These are phyloP conservation scores for Zaprionus capensis DNA, from an alignment of 1,140 invertebrate species.

Conservation along the genomic window DNA sequence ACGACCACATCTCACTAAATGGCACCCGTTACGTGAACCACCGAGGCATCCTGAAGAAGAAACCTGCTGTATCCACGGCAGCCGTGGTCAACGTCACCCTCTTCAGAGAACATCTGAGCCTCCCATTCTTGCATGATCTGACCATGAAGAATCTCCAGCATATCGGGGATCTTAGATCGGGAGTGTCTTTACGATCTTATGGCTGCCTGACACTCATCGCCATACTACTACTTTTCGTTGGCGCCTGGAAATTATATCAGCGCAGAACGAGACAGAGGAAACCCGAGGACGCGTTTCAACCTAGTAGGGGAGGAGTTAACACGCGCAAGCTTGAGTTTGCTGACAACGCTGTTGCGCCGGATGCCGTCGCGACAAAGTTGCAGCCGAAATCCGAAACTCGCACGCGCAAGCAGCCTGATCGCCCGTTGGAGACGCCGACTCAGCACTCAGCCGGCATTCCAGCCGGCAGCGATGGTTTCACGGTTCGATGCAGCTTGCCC, in stretches of 20 bases:
- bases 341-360: slow-evolving; percentile 5
- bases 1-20: slow-evolving; percentile 15
- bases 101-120: slow-evolving; percentile 11
- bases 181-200: slow-evolving; percentile 6
- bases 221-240: slow-evolving; percentile 6
- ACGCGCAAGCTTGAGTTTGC: not conserved
- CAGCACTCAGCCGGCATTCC: no score
- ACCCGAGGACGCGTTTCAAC: slow-evolving; percentile 2
- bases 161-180: slow-evolving; percentile 14
- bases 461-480: no score
- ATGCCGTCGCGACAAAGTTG: not conserved
- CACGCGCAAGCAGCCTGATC: no score
- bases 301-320: no score
- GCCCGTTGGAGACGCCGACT: no score
- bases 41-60: no score
- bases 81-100: slow-evolving; percentile 10
- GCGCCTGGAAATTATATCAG: slow-evolving; percentile 6
- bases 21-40: slow-evolving; percentile 4
- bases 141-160: slow-evolving; percentile 4
- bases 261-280: slow-evolving; percentile 4
- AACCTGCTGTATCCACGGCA: no score
- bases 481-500: no score
- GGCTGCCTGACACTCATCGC: not conserved
- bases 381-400: no score
- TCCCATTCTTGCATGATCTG: slow-evolving; percentile 8